phyloP scores from a whole-genome alignment of 2,113 vertebrate species.

The Prochilodus magdalenae region DNA sequence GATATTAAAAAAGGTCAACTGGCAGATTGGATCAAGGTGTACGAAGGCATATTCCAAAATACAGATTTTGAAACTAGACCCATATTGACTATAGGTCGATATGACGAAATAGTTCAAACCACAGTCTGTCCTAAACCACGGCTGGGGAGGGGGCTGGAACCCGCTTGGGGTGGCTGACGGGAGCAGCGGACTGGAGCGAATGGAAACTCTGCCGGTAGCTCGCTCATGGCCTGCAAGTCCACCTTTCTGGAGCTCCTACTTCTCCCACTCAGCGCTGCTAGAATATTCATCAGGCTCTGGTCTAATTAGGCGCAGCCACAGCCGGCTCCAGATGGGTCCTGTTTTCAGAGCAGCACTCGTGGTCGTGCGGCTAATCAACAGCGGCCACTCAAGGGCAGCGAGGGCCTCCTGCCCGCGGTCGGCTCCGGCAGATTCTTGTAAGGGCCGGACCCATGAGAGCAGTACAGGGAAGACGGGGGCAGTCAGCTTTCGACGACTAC shows the following conservation, averaged over 20 bases:
- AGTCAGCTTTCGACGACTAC: not conserved
- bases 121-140: not conserved
- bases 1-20: too few species aligned
- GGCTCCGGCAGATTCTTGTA: not conserved
- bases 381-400: conserved; percentile 32
- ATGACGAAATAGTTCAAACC: not conserved
- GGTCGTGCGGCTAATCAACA: conserved; percentile 38
- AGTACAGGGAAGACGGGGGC: not conserved
- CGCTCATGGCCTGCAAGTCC: not conserved
- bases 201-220: too few species aligned
- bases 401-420: conserved; percentile 3
- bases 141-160: not conserved
- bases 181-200: conserved; percentile 1
- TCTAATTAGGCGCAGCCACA: conserved; percentile 40
- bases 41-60: too few species aligned
- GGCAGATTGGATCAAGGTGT: too few species aligned
- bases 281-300: conserved; percentile 42
- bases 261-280: conserved; percentile 1
- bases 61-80: too few species aligned
- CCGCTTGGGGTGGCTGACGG: not conserved
- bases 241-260: not conserved
- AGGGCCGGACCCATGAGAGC: not conserved
- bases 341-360: conserved; percentile 25
- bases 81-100: too few species aligned
- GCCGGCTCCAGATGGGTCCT: conserved; percentile 26